Conservation (phyloP, 2,888 invertebrate species). For the Margaritifera margaritifera region DNA sequence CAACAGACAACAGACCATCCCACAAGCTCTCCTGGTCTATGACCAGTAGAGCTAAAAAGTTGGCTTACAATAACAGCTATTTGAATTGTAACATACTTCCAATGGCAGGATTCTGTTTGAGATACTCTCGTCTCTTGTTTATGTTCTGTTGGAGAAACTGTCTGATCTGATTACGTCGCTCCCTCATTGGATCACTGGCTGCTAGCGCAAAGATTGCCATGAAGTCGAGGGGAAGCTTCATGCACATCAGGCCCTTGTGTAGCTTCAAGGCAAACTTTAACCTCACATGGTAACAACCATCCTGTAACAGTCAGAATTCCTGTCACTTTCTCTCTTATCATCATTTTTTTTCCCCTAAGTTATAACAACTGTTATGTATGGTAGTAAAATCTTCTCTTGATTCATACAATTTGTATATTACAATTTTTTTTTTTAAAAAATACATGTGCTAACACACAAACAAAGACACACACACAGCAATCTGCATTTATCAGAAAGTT, state of each 20-base stretch:
- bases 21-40: too few species aligned
- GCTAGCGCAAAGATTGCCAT: slow-evolving; percentile 95
- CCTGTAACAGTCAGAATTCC: slow-evolving; percentile 54
- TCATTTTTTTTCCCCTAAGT: too few species aligned
- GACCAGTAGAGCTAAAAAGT: too few species aligned
- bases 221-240: slow-evolving; percentile 90
- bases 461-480: too few species aligned
- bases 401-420: too few species aligned
- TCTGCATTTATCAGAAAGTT: too few species aligned
- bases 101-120: slow-evolving; percentile 77
- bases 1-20: too few species aligned
- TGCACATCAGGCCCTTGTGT: slow-evolving; percentile 85
- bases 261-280: slow-evolving; percentile 91
- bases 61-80: background rate
- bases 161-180: slow-evolving; percentile 78
- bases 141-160: slow-evolving; percentile 92
- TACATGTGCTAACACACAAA: too few species aligned
- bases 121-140: slow-evolving; percentile 89
- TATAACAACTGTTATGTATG: too few species aligned
- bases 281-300: slow-evolving; percentile 79
- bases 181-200: slow-evolving; percentile 89
- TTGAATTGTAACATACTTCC: slow-evolving; percentile 62
- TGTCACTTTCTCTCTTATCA: too few species aligned
- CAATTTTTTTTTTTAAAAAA: too few species aligned
- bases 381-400: too few species aligned